Conservation (phyloP, 2,113 vertebrate species). For the Elephas maximus region DNA sequence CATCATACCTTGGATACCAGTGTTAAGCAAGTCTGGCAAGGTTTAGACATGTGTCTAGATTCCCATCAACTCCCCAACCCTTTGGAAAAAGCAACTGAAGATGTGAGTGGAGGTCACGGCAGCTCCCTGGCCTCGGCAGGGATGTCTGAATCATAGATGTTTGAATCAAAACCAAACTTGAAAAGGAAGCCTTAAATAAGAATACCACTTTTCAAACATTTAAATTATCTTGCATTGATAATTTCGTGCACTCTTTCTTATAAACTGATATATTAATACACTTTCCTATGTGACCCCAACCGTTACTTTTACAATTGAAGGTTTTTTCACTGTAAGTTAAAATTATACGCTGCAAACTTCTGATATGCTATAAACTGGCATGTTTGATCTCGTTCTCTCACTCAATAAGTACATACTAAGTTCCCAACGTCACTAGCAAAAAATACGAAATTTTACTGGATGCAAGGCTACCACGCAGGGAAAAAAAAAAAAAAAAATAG, state of each 20-base stretch:
- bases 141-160: neutral
- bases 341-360: neutral
- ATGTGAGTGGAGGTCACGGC: neutral
- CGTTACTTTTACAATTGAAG: neutral
- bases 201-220: neutral
- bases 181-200: constrained; percentile 42
- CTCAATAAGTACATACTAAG: neutral
- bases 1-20: neutral
- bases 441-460: neutral
- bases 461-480: neutral
- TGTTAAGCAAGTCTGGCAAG: neutral
- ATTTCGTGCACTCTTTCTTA: constrained; percentile 15
- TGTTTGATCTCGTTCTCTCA: neutral
- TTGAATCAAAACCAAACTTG: neutral
- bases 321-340: neutral
- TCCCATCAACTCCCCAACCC: neutral
- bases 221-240: neutral
- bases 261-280: neutral
- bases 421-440: neutral
- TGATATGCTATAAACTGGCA: neutral
- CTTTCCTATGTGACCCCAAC: neutral
- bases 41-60: neutral
- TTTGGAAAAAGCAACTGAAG: neutral
- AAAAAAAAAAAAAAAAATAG: neutral
- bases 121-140: neutral